phyloP scores from a whole-genome alignment of 2,113 vertebrate species.

The Arothron firmamentum region DNA sequence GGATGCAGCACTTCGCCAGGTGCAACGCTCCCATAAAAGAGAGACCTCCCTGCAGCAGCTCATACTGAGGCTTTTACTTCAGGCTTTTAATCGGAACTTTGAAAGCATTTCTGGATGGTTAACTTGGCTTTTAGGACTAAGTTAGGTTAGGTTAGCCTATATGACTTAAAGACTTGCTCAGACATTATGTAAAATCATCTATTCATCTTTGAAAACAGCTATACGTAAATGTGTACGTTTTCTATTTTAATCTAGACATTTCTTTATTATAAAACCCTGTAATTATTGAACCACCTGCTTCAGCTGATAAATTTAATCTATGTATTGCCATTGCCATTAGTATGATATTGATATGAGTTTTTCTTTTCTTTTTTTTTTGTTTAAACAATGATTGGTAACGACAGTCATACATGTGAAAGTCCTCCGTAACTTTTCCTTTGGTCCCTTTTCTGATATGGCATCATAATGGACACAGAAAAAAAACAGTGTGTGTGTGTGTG shows the following conservation, averaged over 20 bases:
- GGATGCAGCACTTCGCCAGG: constrained; percentile 41
- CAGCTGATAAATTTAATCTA: no score
- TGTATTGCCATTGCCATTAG: no score
- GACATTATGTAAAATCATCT: no score
- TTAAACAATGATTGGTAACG: no score
- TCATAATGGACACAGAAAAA: constrained; percentile 2
- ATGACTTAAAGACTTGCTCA: neutral
- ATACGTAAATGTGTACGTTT: neutral
- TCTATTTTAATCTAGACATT: neutral
- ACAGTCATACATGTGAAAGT: no score
- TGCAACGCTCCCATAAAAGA: constrained; percentile 9
- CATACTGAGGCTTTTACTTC: neutral
- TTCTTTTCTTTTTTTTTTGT: no score
- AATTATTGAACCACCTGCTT: no score
- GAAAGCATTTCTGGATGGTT: neutral
- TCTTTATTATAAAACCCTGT: neutral
- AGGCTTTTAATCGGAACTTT: neutral
- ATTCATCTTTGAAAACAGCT: neutral
- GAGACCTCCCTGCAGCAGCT: constrained; percentile 10
- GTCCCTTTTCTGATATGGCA: no score
- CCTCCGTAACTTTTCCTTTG: no score
- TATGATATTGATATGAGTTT: no score
- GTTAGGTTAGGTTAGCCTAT: no score
- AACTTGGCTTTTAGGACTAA: neutral
- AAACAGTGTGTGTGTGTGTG: no score